phyloP scores from a whole-genome alignment of 2,113 vertebrate genomes.

The Eidolon helvum region DNA sequence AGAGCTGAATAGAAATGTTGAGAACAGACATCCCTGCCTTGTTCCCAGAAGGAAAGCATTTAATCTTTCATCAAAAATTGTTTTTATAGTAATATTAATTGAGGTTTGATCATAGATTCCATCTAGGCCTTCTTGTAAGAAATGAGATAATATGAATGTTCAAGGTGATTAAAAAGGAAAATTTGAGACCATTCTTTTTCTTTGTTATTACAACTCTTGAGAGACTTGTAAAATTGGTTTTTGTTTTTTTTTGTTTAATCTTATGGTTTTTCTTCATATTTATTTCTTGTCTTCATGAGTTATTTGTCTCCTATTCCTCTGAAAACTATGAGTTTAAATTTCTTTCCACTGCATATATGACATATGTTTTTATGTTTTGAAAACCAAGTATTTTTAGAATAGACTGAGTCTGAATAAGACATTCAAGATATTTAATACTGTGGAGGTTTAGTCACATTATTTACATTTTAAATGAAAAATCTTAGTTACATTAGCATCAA shows the following conservation, averaged over 20 bases:
- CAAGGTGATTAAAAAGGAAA: slow-evolving; percentile 2
- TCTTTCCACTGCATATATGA: background rate
- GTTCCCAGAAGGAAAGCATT: background rate
- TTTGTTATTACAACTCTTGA: slow-evolving; percentile 1
- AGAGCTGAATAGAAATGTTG: background rate
- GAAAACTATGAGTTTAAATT: background rate
- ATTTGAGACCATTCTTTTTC: background rate
- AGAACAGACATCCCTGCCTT: background rate
- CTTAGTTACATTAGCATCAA: background rate
- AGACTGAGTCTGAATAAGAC: background rate
- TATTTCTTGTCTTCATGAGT: background rate
- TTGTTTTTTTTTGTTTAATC: background rate
- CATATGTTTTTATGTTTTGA: slow-evolving; percentile 36
- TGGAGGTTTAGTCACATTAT: background rate
- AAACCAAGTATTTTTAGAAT: background rate
- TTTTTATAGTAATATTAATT: slow-evolving; percentile 26
- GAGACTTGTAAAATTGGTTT: background rate
- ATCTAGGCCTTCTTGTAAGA: background rate
- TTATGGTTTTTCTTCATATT: slow-evolving; percentile 16
- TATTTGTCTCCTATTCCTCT: slow-evolving; percentile 3
- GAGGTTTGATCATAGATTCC: background rate
- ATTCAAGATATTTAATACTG: slow-evolving; percentile 11
- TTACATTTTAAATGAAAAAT: slow-evolving; percentile 26
- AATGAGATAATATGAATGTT: slow-evolving; percentile 7
- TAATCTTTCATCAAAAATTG: slow-evolving; percentile 13